These are phyloP conservation scores for Diadema setosum DNA, from an alignment of 35 echinoderm and acorn worm species.

Conservation along the genomic window DNA sequence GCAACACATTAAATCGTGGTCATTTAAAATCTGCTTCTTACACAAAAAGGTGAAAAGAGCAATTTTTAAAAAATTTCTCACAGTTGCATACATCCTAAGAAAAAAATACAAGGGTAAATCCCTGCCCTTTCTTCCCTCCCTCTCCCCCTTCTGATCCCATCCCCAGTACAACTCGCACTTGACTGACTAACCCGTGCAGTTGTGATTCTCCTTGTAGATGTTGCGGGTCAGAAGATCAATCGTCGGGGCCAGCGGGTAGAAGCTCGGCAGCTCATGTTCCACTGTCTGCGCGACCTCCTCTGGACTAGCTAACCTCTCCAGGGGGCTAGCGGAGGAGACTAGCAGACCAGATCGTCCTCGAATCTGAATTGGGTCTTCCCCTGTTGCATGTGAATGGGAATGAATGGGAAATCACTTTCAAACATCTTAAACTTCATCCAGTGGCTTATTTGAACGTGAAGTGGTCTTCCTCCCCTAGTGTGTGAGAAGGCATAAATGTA, in stretches of 20 bases:
- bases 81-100: no score
- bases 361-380: slow-evolving; percentile 47
- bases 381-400: neutral
- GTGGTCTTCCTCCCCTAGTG: neutral
- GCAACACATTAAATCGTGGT: no score
- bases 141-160: no score
- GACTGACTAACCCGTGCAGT: slow-evolving; percentile 68
- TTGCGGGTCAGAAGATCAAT: slow-evolving; percentile 43
- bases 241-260: slow-evolving; percentile 68
- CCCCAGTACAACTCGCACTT: no score
- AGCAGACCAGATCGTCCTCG: slow-evolving; percentile 52
- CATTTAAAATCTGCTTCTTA: no score
- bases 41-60: no score
- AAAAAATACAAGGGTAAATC: no score
- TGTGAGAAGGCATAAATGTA: neutral
- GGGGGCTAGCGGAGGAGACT: slow-evolving; percentile 38
- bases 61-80: no score
- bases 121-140: no score
- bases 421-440: neutral
- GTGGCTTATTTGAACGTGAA: neutral
- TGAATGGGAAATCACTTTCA: neutral
- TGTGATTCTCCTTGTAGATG: slow-evolving; percentile 58
- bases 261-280: slow-evolving; percentile 23
- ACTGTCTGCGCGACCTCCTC: slow-evolving; percentile 53
- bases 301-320: slow-evolving; percentile 9